phyloP scores from a whole-genome alignment of 1,140 invertebrate species.

The Parasteatoda tepidariorum region DNA sequence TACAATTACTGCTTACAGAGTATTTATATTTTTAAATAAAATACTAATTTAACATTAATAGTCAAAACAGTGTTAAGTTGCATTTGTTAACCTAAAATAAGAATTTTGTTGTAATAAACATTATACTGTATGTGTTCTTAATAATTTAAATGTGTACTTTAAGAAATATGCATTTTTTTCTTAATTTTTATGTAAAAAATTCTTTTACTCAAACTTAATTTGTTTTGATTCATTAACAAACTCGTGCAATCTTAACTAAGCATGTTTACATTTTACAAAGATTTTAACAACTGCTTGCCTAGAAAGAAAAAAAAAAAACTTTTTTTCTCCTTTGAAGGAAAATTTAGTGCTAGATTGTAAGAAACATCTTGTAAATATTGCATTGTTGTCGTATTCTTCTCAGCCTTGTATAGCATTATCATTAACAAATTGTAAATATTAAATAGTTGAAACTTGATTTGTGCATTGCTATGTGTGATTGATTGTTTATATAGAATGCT shows the following conservation, averaged over 20 bases:
- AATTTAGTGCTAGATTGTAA: conserved; percentile 19
- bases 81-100: no score
- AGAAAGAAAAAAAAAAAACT: no score
- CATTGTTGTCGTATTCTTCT: conserved; percentile 51
- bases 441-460: conserved; percentile 39
- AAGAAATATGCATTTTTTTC: background rate
- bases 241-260: conserved; percentile 5
- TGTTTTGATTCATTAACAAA: background rate
- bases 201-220: background rate
- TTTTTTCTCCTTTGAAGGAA: conserved; percentile 17
- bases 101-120: no score
- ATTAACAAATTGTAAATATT: conserved; percentile 54
- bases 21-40: no score
- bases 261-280: conserved; percentile 31
- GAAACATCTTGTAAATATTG: conserved; percentile 59
- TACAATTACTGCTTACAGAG: no score
- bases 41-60: no score
- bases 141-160: background rate
- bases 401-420: conserved; percentile 57
- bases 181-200: background rate
- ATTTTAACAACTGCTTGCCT: conserved; percentile 33
- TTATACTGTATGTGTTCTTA: no score
- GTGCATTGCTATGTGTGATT: conserved; percentile 54
- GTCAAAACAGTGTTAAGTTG: no score
- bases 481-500: conserved; percentile 60